phyloP scores from a whole-genome alignment of 2,888 invertebrate species.

The Athalia rosae region DNA sequence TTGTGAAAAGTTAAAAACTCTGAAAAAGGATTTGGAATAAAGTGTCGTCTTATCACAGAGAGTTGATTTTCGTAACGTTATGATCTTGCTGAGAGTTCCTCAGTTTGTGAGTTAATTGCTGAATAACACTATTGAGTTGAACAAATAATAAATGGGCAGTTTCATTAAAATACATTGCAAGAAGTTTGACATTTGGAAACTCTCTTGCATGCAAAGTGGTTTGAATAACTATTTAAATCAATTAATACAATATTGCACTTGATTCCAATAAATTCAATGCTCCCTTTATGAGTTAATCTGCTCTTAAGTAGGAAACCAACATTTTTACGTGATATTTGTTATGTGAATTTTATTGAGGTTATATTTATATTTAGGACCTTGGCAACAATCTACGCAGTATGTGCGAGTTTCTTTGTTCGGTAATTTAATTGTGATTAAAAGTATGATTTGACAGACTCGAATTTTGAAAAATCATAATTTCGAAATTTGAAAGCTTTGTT shows the following conservation, averaged over 20 bases:
- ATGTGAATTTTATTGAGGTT: constrained; percentile 24
- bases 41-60: neutral
- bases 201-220: neutral
- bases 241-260: neutral
- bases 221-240: neutral
- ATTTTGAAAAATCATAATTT: neutral
- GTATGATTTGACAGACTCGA: neutral
- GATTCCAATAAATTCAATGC: neutral
- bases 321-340: neutral
- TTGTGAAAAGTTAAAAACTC: constrained; percentile 7
- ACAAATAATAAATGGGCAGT: constrained; percentile 18
- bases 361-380: constrained; percentile 30
- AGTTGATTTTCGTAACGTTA: constrained; percentile 4
- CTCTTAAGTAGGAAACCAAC: neutral
- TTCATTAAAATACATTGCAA: constrained; percentile 4
- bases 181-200: constrained; percentile 33
- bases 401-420: constrained; percentile 9
- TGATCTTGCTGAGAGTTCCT: neutral
- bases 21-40: neutral
- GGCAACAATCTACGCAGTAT: constrained; percentile 35
- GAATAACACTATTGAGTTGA: constrained; percentile 20
- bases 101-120: constrained; percentile 13
- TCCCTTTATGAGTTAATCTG: neutral
- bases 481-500: neutral
- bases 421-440: neutral